phyloP scores from a whole-genome alignment of 1,140 invertebrate species.

The Hylaeus volcanicus region DNA sequence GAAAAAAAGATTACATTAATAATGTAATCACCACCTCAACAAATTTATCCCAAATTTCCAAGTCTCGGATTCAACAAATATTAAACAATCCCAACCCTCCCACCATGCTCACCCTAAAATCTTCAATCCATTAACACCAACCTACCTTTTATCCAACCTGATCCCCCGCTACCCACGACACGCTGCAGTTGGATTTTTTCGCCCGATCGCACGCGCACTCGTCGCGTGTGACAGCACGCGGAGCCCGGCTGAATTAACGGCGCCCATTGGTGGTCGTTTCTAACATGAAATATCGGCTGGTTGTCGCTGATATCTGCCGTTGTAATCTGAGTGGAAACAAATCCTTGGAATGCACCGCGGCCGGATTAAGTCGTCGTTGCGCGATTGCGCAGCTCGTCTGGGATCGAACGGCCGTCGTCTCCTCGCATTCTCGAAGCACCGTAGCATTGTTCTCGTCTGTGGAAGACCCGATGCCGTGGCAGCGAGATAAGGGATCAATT shows the following conservation, averaged over 20 bases:
- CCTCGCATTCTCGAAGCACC: conserved; percentile 21
- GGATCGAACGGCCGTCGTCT: conserved; percentile 21
- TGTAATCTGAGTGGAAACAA: conserved; percentile 59
- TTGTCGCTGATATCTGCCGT: conserved; percentile 48
- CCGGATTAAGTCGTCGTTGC: conserved; percentile 48
- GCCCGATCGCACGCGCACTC: not conserved
- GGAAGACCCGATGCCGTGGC: conserved; percentile 13
- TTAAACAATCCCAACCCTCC: too few species aligned
- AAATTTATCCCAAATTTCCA: too few species aligned
- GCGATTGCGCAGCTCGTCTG: conserved; percentile 27
- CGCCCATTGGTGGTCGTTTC: conserved; percentile 25
- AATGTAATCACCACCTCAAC: too few species aligned
- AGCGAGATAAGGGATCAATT: conserved; percentile 36
- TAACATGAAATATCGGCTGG: conserved; percentile 53
- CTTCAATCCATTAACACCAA: too few species aligned
- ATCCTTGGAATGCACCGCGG: conserved; percentile 45
- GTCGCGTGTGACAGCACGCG: conserved; percentile 7
- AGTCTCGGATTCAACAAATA: too few species aligned
- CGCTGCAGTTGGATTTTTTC: not conserved
- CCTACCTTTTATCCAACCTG: too few species aligned
- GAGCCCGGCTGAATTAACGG: not conserved
- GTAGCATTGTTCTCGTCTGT: conserved; percentile 32
- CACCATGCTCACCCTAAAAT: too few species aligned
- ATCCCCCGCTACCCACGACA: not conserved
- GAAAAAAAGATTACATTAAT: too few species aligned